Evolutionary conservation across 2,797 vertebrate genomes (phyloP).

Genomic region (Acipenser oxyrinchus): DNA sequence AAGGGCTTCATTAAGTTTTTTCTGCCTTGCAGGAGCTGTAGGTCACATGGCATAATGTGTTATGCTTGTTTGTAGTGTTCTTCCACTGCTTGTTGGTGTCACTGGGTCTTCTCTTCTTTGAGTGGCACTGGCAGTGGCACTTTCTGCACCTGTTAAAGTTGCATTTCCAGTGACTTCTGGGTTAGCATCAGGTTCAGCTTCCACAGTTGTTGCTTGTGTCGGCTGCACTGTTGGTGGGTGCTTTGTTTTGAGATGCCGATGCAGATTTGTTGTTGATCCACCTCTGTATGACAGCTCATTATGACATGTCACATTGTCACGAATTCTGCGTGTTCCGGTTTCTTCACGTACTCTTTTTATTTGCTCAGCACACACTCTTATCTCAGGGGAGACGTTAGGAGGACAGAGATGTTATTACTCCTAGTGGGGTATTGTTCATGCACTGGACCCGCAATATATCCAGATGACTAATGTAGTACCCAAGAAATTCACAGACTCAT

Average conservation of each 20-base stretch:
- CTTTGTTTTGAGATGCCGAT: neutral
- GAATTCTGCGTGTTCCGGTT: too few species aligned
- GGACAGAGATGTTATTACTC: too few species aligned
- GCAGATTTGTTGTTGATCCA: neutral
- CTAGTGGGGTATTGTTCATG: too few species aligned
- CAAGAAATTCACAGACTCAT: too few species aligned
- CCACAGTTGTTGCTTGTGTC: too few species aligned
- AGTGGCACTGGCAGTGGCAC: neutral
- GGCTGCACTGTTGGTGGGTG: neutral
- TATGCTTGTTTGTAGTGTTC: neutral
- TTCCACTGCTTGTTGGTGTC: neutral
- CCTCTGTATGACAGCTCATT: conserved; percentile 1
- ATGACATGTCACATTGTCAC: neutral
- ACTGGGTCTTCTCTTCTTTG: neutral
- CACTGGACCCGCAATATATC: too few species aligned
- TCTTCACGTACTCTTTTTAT: too few species aligned
- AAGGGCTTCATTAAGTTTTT: too few species aligned
- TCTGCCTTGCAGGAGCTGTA: too few species aligned
- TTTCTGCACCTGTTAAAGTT: neutral
- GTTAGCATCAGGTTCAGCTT: neutral
- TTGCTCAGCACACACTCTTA: too few species aligned
- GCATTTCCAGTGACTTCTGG: neutral
- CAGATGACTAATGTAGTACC: too few species aligned
- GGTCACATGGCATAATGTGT: neutral
- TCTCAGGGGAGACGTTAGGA: too few species aligned